Evolutionary conservation across 2,888 invertebrate species (phyloP), one percentile per base, ranked within the genome.

Genomic region (Euzophera pinguis): DNA sequence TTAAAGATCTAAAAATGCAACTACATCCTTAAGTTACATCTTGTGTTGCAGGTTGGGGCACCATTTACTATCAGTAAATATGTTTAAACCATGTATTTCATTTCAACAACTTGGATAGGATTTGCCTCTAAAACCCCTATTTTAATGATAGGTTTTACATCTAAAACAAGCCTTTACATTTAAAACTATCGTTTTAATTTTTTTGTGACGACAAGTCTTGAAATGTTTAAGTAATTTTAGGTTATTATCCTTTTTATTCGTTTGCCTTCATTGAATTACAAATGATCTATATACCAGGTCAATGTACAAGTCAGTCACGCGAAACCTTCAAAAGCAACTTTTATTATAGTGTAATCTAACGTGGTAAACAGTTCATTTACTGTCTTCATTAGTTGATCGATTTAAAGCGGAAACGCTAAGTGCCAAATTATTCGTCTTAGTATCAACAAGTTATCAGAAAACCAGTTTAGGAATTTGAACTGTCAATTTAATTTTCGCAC

Each of bases 401-500:
- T 43, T 42, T 43, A 7, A 12, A 8, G 29, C 43, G 48, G 37
- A 48, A 37, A 48, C 35, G 16, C 37, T 35, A 22, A 8, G 48
- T 22, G 37, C 35, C 17, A 37, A 22, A 48, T 37, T 14, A 38
- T 38, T 38, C 13, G 38, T 22, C 37, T 37, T 17, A 22, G n/a
- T 38, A 22, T 6, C 4, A 4, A 13, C 17, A 13, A 47, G 22
- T 22, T 22, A 22, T 22, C 22, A 22, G 22, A 1, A 32, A 48
- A 48, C 48, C 22, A 34, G 22, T 48, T 37, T 48, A 37, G 43
- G 43, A 43, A 43, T 27, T 43, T 27, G 27, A 12, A 22, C 37
- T 48, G 48, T 22, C 39, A 49, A 49, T 49, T 49, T 38, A 38
- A 27, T 49, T 49, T 49, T 49, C 38, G 29, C 48, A 49, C 48